Conservation (phyloP, 2,888 invertebrate genomes). For the Tetragonula carbonaria region DNA sequence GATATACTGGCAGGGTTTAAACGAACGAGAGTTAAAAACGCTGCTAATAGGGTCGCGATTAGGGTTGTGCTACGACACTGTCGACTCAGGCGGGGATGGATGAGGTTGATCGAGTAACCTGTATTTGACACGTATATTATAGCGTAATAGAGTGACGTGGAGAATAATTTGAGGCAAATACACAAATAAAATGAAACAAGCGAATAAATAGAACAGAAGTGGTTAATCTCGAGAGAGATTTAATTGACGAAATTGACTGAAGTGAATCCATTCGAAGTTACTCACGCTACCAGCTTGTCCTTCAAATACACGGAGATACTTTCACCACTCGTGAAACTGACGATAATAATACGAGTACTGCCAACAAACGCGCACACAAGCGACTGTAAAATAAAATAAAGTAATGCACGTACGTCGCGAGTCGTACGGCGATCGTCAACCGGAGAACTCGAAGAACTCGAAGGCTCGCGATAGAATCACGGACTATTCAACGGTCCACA, state of each 20-base stretch:
- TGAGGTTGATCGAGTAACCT: no score
- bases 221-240: no score
- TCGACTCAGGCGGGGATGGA: no score
- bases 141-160: no score
- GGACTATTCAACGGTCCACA: conserved; percentile 59
- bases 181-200: no score
- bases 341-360: background rate
- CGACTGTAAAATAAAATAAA: background rate
- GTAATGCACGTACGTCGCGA: background rate
- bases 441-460: background rate
- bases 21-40: background rate
- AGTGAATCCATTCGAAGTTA: background rate
- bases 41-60: background rate
- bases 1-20: background rate
- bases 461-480: conserved; percentile 16
- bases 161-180: no score
- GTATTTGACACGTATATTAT: no score
- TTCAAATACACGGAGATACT: no score
- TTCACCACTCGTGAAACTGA: background rate
- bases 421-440: conserved; percentile 9
- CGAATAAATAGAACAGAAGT: no score
- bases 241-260: background rate
- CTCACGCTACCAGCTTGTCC: background rate
- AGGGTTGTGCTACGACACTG: background rate
- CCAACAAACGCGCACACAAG: no score